Conservation (phyloP, 2,113 vertebrate genomes). For the Glaucomys volans region DNA sequence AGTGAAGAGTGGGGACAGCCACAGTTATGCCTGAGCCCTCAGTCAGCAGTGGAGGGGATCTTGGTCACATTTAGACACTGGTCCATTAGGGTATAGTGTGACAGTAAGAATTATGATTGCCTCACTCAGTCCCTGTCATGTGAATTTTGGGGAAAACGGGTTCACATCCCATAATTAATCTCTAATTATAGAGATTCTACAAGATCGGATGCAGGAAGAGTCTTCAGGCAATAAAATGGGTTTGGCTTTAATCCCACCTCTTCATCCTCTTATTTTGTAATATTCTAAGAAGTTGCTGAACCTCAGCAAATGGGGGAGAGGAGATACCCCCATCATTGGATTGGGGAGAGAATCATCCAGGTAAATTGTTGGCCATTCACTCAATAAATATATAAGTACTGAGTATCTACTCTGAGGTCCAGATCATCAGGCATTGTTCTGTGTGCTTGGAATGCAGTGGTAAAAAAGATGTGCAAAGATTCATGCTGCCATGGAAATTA, state of each 20-base stretch:
- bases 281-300: neutral
- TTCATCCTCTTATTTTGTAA: neutral
- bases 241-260: neutral
- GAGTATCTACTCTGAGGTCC: neutral
- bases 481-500: neutral
- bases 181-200: neutral
- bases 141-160: neutral
- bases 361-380: neutral
- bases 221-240: neutral
- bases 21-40: too few species aligned
- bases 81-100: neutral
- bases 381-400: neutral
- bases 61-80: neutral
- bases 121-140: neutral
- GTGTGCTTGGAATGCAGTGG: neutral
- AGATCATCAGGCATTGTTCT: neutral
- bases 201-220: neutral
- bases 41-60: too few species aligned
- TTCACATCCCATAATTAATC: neutral
- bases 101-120: neutral
- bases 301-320: neutral
- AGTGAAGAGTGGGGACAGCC: neutral
- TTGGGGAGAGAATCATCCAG: neutral
- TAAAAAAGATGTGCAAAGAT: neutral
- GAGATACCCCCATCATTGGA: fast-evolving